phyloP scores from a whole-genome alignment of 1,140 invertebrate species.

The Colletes gigas region DNA sequence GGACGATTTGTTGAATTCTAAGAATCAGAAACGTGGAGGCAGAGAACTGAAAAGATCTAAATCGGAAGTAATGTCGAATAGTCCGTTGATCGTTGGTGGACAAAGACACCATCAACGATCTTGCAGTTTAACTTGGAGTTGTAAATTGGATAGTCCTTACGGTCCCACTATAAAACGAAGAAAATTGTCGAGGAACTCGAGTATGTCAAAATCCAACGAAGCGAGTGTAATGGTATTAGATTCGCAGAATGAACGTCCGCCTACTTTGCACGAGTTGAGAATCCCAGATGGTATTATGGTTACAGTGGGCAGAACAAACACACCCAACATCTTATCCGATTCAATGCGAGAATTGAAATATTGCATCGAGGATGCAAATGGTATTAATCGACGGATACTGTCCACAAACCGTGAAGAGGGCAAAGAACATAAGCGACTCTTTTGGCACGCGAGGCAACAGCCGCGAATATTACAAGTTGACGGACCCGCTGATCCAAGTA shows the following conservation, averaged over 20 bases:
- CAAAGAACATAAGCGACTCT: constrained; percentile 76
- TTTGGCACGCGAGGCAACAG: constrained; percentile 78
- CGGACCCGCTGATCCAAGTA: constrained; percentile 84
- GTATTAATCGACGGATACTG: constrained; percentile 60
- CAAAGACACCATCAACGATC: constrained; percentile 84
- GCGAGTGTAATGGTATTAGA: constrained; percentile 73
- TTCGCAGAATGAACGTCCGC: constrained; percentile 67
- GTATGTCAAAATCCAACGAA: constrained; percentile 65
- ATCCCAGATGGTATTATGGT: constrained; percentile 80
- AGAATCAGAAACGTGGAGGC: constrained; percentile 73
- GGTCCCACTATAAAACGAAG: constrained; percentile 85
- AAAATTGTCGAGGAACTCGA: constrained; percentile 81
- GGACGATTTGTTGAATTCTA: constrained; percentile 84
- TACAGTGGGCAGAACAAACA: constrained; percentile 74
- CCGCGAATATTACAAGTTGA: constrained; percentile 83
- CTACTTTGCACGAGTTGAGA: constrained; percentile 76
- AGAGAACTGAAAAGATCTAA: constrained; percentile 85
- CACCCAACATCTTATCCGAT: constrained; percentile 71
- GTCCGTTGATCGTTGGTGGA: constrained; percentile 76
- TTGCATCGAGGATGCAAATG: constrained; percentile 68
- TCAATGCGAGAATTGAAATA: constrained; percentile 71
- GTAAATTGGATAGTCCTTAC: constrained; percentile 84
- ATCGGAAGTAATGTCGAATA: constrained; percentile 83
- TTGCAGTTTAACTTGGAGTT: constrained; percentile 86
- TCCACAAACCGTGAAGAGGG: constrained; percentile 67